phyloP scores from a whole-genome alignment of 1,140 invertebrate species.

The Mylabris phalerata region DNA sequence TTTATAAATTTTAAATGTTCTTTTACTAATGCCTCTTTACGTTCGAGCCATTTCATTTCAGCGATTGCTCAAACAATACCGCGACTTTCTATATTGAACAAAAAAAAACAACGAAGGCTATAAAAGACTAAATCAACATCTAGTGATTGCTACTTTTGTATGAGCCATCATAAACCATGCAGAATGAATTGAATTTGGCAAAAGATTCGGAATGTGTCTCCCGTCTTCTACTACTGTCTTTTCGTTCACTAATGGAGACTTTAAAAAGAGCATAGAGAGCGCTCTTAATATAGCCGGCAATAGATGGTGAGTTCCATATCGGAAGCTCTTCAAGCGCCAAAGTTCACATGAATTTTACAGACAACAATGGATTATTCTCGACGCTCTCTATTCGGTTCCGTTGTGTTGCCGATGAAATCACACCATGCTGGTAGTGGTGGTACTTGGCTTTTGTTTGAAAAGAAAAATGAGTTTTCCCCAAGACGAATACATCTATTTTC shows the following conservation, averaged over 20 bases:
- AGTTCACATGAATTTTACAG: slow-evolving; percentile 24
- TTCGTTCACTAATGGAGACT: slow-evolving; percentile 18
- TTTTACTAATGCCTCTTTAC: slow-evolving; percentile 16
- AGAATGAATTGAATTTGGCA: slow-evolving; percentile 19
- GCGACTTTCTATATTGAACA: not conserved
- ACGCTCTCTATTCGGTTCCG: slow-evolving; percentile 3
- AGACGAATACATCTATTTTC: too few relatives aligned
- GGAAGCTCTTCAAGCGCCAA: slow-evolving; percentile 23
- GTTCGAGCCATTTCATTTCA: slow-evolving; percentile 17
- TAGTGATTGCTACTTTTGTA: slow-evolving; percentile 12
- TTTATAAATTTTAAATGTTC: slow-evolving; percentile 17
- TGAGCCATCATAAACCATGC: slow-evolving; percentile 11
- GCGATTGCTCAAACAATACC: slow-evolving; percentile 20
- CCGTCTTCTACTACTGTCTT: not conserved
- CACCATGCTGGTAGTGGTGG: not conserved
- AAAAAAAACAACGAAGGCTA: too few relatives aligned
- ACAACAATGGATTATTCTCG: slow-evolving; percentile 24
- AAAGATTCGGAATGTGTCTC: slow-evolving; percentile 5
- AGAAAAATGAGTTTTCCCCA: too few relatives aligned
- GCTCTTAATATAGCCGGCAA: slow-evolving; percentile 11
- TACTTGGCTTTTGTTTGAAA: not conserved
- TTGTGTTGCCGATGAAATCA: not conserved
- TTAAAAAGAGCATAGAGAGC: not conserved
- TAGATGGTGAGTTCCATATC: slow-evolving; percentile 2
- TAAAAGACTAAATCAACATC: not conserved